These are phyloP conservation scores for Entomobrya multifasciata DNA, from an alignment of 2,888 invertebrate genomes.

Conservation along the genomic window DNA sequence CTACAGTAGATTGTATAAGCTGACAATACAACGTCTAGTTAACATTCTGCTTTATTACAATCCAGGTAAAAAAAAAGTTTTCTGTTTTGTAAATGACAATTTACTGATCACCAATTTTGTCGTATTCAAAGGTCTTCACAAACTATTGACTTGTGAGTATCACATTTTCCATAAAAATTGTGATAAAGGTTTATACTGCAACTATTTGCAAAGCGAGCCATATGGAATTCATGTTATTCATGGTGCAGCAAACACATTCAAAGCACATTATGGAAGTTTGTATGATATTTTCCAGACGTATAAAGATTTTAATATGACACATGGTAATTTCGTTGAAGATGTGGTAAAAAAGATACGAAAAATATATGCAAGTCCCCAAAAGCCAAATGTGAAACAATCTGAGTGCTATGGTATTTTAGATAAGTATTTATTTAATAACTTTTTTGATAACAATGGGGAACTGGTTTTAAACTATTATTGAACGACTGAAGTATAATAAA, in stretches of 20 bases:
- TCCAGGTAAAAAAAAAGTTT: conserved; percentile 1
- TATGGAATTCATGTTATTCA: conserved; percentile 24
- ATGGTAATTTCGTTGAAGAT: neutral
- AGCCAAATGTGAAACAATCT: too few relatives aligned
- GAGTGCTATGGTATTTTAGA: too few relatives aligned
- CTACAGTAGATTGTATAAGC: neutral
- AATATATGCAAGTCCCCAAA: too few relatives aligned
- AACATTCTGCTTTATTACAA: conserved; percentile 32
- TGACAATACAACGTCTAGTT: neutral
- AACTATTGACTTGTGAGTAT: conserved; percentile 12
- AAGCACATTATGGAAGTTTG: neutral
- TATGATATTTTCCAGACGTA: neutral
- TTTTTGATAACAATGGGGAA: too few relatives aligned
- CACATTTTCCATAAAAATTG: conserved; percentile 2
- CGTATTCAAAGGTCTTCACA: neutral
- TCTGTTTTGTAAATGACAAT: too few relatives aligned
- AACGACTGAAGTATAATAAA: too few relatives aligned
- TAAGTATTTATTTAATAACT: too few relatives aligned
- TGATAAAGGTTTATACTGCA: conserved; percentile 10
- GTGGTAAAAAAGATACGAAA: neutral
- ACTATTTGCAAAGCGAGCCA: neutral
- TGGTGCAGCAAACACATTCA: neutral
- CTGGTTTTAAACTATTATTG: too few relatives aligned
- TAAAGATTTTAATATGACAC: neutral
- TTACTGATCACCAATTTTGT: too few relatives aligned